Percentiles rank a stretch among this genome's conserved stretches.
Conservation (phyloP, 1,140 invertebrate species). For the Sycobia sp. region DNA sequence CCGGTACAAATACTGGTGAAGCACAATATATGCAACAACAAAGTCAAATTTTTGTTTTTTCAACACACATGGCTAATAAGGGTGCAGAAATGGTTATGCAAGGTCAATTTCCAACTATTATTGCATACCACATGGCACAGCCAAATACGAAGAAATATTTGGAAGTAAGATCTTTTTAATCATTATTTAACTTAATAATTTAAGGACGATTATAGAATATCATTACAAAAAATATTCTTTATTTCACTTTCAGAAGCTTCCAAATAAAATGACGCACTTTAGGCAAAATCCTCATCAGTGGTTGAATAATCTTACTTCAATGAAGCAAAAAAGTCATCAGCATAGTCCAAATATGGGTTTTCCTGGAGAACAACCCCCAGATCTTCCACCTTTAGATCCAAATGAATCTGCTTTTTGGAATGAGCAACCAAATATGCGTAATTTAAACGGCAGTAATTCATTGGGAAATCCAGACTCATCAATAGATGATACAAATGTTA, state of each 20-base stretch:
- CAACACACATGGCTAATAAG: conserved; percentile 90
- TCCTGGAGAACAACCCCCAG: conserved; percentile 56
- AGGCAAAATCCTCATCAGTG: conserved; percentile 82
- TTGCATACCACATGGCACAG: conserved; percentile 93
- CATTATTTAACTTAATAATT: not conserved
- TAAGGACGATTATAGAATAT: conserved; percentile 12
- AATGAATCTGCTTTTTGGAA: conserved; percentile 59
- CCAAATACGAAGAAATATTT: conserved; percentile 93
- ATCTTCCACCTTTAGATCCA: conserved; percentile 59
- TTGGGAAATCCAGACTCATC: conserved; percentile 59
- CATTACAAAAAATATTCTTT: not conserved
- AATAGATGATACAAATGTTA: conserved; percentile 60
- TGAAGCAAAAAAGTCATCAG: conserved; percentile 71
- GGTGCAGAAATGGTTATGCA: conserved; percentile 89
- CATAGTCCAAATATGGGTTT: conserved; percentile 56
- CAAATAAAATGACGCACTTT: conserved; percentile 85
- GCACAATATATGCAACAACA: conserved; percentile 92
- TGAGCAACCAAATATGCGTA: conserved; percentile 56
- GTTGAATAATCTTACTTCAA: conserved; percentile 78
- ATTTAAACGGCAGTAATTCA: conserved; percentile 57
- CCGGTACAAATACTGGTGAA: conserved; percentile 65
- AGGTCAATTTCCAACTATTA: conserved; percentile 88
- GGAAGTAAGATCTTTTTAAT: conserved; percentile 68
- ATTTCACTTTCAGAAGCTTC: conserved; percentile 75
- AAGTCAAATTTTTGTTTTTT: conserved; percentile 98